Evolutionary conservation across 2,797 vertebrate species (phyloP), one percentile per base, ranked within the genome.

Genomic region (Mallotus villosus): DNA sequence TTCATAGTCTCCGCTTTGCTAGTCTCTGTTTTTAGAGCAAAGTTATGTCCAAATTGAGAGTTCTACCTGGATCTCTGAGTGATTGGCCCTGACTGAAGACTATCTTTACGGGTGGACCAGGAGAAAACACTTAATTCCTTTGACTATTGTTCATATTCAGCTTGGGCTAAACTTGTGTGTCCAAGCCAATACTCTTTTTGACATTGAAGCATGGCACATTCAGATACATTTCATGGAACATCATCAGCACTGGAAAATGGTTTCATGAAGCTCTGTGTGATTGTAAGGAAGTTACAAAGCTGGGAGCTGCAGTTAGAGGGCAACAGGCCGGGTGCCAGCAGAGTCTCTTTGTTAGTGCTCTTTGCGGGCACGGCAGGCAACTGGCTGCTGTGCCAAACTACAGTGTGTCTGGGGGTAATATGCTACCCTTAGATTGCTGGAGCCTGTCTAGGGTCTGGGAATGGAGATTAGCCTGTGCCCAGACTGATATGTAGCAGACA

Each of bases 391-490:
- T 70, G 81, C 71, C 74, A 82, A 78, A 71, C 78, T 78, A 60
- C 67, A 78, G 82, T 63, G 60, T 53, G 74, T 80, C 77, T 78
- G 66, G 81, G 81, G 79, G 78, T 85, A 83, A 83, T 79, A 72
- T 69, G 76, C 74, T 69, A 74, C 71, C 74, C 79, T 84, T 80
- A 77, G 79, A 86, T 75, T 80, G 83, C 82, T 76, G 74, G 73
- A 83, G 78, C 81, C 84, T 77, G 64, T 51, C 75, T 70, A 82
- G 79, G 83, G 79, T 85, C 67, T 77, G 85, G 75, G 86, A 77
- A 9, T 34, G 59, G 60, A 72, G 83, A 87, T 88, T 88, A 85
- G 74, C 72, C 79, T 66, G 73, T 80, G 83, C 79, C 79, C 77
- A 75, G 74, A 67, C 63, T 71, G 80, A 85, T 81, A 74, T 41